phyloP scores from a whole-genome alignment of 53 echinoderm and acorn worm species.

The Astropecten irregularis region DNA sequence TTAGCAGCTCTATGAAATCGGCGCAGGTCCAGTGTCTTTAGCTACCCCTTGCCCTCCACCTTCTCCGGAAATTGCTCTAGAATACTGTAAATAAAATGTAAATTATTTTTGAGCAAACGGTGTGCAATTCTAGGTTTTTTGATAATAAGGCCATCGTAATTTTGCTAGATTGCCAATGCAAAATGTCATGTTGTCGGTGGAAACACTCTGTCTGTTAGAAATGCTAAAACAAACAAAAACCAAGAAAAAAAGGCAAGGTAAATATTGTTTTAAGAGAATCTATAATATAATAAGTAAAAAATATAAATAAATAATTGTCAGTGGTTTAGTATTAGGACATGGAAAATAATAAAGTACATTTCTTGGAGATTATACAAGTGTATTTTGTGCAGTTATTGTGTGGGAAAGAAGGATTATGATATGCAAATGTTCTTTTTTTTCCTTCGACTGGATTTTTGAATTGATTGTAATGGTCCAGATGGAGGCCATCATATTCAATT shows the following conservation, averaged over 20 bases:
- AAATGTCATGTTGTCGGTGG: background rate
- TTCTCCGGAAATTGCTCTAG: constrained; percentile 34
- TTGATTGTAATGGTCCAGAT: no score
- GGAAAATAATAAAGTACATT: background rate
- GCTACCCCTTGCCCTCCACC: no score
- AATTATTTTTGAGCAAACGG: constrained; percentile 51
- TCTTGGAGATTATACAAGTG: no score
- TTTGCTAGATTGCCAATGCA: background rate
- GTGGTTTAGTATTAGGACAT: constrained; percentile 17
- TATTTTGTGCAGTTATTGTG: no score
- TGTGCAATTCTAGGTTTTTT: constrained; percentile 45
- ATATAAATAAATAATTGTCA: background rate
- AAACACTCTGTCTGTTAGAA: no score
- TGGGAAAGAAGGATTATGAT: no score
- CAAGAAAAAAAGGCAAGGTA: background rate
- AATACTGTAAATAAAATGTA: constrained; percentile 42
- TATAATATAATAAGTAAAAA: background rate
- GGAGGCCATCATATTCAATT: no score
- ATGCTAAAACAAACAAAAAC: no score
- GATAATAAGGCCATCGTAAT: constrained; percentile 29
- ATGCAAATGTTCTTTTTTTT: no score
- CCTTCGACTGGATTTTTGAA: no score
- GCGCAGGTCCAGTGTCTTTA: no score
- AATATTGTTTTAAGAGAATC: constrained; percentile 14
- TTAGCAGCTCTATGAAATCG: no score